These are phyloP conservation scores for Drosophila nr. perissopoda DNA, from an alignment of 2,888 invertebrate species.

Conservation along the genomic window DNA sequence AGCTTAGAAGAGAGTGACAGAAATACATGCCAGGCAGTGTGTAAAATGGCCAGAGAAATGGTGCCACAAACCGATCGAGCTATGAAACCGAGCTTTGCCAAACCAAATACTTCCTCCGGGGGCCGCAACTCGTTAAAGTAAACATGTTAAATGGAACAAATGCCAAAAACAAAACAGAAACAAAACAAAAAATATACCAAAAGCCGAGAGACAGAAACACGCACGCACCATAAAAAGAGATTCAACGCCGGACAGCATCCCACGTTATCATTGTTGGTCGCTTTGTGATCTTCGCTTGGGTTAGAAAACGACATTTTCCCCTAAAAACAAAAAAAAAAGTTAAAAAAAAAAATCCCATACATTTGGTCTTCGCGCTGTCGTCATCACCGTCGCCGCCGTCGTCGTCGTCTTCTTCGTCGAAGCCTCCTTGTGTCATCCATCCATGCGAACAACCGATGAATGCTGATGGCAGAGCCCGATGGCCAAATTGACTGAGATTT, in stretches of 20 bases:
- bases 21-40: constrained; percentile 46
- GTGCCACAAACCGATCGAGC: constrained; percentile 33
- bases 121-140: constrained; percentile 38
- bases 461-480: constrained; percentile 51
- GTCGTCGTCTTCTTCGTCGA: constrained; percentile 48
- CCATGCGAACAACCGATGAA: constrained; percentile 57
- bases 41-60: constrained; percentile 41
- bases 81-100: constrained; percentile 33
- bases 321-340: background rate
- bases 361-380: constrained; percentile 41
- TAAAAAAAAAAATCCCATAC: constrained; percentile 6
- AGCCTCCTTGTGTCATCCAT: constrained; percentile 52
- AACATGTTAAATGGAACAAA: constrained; percentile 31
- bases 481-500: constrained; percentile 61
- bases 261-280: constrained; percentile 55
- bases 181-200: constrained; percentile 5
- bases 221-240: constrained; percentile 42
- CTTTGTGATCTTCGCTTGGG: constrained; percentile 57
- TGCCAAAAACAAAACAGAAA: constrained; percentile 25
- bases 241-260: constrained; percentile 55
- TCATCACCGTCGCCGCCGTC: constrained; percentile 38
- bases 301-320: constrained; percentile 36
- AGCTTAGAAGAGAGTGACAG: constrained; percentile 67
- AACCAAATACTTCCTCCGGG: constrained; percentile 25
- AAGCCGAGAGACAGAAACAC: constrained; percentile 34